Evolutionary conservation across 2,888 invertebrate genomes (phyloP).

Genomic region (Drosophila barbarae): DNA sequence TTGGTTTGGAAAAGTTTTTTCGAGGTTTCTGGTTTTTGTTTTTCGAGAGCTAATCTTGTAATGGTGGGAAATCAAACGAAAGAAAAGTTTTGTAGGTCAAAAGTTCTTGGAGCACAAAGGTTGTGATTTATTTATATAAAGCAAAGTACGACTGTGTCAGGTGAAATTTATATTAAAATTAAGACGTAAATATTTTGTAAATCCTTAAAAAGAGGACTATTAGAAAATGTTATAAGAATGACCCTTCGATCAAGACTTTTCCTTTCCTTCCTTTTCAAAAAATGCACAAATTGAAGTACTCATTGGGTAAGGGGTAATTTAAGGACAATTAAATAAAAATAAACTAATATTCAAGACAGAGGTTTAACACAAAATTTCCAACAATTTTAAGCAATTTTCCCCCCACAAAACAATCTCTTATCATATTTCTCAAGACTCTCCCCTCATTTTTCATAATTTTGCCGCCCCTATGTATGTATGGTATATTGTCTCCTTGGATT

Average conservation of each 20-base stretch:
- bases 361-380: background rate
- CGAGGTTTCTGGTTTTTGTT: background rate
- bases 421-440: conserved; percentile 5
- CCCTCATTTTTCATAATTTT: conserved; percentile 25
- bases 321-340: background rate
- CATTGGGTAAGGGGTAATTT: no score
- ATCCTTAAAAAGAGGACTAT: background rate
- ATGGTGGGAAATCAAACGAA: conserved; percentile 30
- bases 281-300: no score
- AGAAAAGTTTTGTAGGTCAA: conserved; percentile 1
- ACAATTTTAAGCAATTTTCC: no score
- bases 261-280: background rate
- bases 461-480: background rate
- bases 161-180: background rate
- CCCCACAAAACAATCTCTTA: background rate
- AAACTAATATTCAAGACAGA: background rate
- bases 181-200: background rate
- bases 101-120: background rate
- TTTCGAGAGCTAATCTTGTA: conserved; percentile 16
- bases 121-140: background rate
- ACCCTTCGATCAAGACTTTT: no score
- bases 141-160: background rate
- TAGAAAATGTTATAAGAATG: no score
- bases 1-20: conserved; percentile 11
- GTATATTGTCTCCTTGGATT: background rate